Evolutionary conservation across 2,797 vertebrate genomes (phyloP), one percentile per base, ranked within the genome.

Genomic region (Hippocampus kuda): DNA sequence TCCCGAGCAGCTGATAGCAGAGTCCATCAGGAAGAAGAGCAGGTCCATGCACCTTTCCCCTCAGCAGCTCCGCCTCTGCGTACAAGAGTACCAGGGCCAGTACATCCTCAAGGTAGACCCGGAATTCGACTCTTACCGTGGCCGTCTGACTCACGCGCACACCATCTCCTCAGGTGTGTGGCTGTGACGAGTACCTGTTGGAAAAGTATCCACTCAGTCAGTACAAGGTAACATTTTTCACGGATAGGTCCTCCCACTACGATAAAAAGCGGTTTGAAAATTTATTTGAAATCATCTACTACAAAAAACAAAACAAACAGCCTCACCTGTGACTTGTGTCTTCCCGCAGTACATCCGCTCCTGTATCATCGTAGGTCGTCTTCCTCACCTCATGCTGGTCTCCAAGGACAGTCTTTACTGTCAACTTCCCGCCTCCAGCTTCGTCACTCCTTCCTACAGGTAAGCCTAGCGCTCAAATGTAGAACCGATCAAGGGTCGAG

Each of bases 381-480:
- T 93, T 64, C 92, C 92, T n/a, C 90, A 93, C 80, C 83, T 93
- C 66, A 93, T 93, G 92, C 79, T 93, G 15, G 90, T 93, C 66
- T 90, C 89, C 68, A 93, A 92, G 72, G 92, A 92, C 76, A 91
- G 89, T 61, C 89, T 93, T 11, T 92, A 91, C 81, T 89, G 88
- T 70, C 92, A 93, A 78, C 84, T 93, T 12, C 91, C 92, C 0
- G 83, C 86, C 67, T 91, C 89, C 0, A 88, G 89, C 38, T 93
- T 92, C 1, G 86, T 92, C 65, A 85, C 90, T 0, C 92, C 92
- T 2, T 93, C 91, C 0, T 92, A 93, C 80, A 88, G 86, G 86
- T 86, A 78, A 2, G 7, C 0, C 56, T 16, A 41, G 51, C 49
- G 7, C 26, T 67, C 56, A 5, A 6, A 11, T 7, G 3, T 6